Evolutionary conservation across 2,888 invertebrate species (phyloP), one percentile per base, ranked within the genome.

Genomic region (Ischnus inquisitorius): DNA sequence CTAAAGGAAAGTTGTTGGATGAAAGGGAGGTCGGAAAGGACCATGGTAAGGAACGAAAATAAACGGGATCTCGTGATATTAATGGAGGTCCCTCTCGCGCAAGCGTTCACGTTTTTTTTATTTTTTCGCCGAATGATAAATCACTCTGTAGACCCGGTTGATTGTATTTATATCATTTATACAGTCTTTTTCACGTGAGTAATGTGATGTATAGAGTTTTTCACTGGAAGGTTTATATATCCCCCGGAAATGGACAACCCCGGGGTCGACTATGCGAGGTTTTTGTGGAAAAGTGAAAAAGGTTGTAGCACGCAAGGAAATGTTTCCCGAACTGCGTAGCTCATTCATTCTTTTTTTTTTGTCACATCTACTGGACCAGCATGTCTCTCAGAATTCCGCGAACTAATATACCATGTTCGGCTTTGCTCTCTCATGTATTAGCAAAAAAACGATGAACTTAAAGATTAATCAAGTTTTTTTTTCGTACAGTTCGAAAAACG

Each of bases 121-220:
- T 87, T 90, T 90, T 90, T 88, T 34, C 87, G 85, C 86, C 80
- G 86, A 83, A 89, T 91, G 89, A 91, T 91, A 90, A 91, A 91
- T 91, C 88, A 87, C 83, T 82, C 83, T 86, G 84, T 88, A 88
- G 34, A 34, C 87, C 84, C 86, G 82, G 83, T 88, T 89, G 89
- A 91, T 91, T 90, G 90, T 91, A 90, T 90, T 90, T 89, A 90
- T 91, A 90, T 90, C 88, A 88, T 90, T 91, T 90, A 90, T 89
- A 87, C 83, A 85, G 81, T 81, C 41, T 79, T 79, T 87, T 88
- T 86, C 85, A 86, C 87, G 74, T 85, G 85, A 75, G 82, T 39
- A 51, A 69, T 39, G 34, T 88, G 88, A 89, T 89, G 88, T 88
- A 88, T 87, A 39, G 64, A n/a, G 19, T 64, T 64, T 64, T 64